phyloP scores from a whole-genome alignment of 1,140 invertebrate genomes.

The Cotesia glomerata region DNA sequence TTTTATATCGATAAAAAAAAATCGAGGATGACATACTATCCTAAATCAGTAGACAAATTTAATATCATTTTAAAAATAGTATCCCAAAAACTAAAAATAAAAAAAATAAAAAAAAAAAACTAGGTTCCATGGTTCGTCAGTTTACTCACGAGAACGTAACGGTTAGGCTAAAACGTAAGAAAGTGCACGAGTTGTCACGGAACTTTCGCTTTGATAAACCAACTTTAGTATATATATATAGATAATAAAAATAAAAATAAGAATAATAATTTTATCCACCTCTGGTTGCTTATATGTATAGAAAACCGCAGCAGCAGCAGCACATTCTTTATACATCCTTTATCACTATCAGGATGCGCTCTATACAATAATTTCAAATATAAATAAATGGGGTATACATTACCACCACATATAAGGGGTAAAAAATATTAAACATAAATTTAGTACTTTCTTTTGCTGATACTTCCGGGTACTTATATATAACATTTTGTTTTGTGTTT shows the following conservation, averaged over 20 bases:
- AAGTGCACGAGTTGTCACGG: slow-evolving; percentile 30
- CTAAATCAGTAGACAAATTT: slow-evolving; percentile 29
- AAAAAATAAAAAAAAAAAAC: slow-evolving; percentile 25
- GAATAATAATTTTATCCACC: too few relatives aligned
- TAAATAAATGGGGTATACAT: too few relatives aligned
- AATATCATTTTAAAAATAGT: not conserved
- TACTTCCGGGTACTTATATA: not conserved
- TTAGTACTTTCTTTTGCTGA: too few relatives aligned
- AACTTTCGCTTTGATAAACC: slow-evolving; percentile 28
- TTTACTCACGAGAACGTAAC: slow-evolving; percentile 34
- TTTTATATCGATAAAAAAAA: slow-evolving; percentile 5
- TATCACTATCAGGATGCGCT: too few relatives aligned
- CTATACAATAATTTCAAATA: not conserved
- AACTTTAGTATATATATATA: not conserved
- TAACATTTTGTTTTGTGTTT: too few relatives aligned
- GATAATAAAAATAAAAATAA: not conserved
- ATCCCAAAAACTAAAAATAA: not conserved
- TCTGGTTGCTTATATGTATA: too few relatives aligned
- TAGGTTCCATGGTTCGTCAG: slow-evolving; percentile 33
- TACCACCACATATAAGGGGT: not conserved
- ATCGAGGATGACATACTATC: slow-evolving; percentile 35
- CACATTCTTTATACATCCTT: too few relatives aligned
- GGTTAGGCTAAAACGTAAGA: slow-evolving; percentile 30
- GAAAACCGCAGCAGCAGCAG: too few relatives aligned
- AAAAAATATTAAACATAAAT: not conserved